Evolutionary conservation across 2,888 invertebrate genomes (phyloP).

Genomic region (Caenorhabditis sp.): DNA sequence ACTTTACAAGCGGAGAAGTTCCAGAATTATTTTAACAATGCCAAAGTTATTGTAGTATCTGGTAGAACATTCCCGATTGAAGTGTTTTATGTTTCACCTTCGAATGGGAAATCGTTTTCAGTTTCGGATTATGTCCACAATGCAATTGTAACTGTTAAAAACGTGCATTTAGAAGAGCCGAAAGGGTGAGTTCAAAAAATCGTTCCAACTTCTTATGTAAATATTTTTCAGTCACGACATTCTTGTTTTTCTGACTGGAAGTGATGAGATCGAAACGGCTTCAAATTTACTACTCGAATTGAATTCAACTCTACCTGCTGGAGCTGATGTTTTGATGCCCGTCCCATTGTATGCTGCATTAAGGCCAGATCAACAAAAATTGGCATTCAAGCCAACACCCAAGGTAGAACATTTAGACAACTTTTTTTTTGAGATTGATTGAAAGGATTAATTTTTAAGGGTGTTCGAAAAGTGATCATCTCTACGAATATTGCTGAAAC

Average conservation of each 20-base stretch:
- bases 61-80: constrained; percentile 83
- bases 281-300: constrained; percentile 78
- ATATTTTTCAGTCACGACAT: constrained; percentile 50
- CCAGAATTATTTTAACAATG: constrained; percentile 85
- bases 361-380: constrained; percentile 40
- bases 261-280: constrained; percentile 84
- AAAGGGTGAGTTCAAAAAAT: constrained; percentile 66
- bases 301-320: constrained; percentile 80
- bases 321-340: constrained; percentile 32
- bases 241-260: constrained; percentile 80
- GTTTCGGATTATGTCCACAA: constrained; percentile 72
- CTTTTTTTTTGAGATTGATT: too few relatives aligned
- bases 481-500: constrained; percentile 98
- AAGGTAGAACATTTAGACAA: too few relatives aligned
- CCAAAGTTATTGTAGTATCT: constrained; percentile 86
- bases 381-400: constrained; percentile 35
- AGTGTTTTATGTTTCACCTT: constrained; percentile 64
- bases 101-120: constrained; percentile 31
- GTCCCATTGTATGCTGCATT: constrained; percentile 58
- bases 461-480: constrained; percentile 81
- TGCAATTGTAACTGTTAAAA: constrained; percentile 73
- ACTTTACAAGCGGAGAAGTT: constrained; percentile 88
- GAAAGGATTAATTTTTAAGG: too few relatives aligned
- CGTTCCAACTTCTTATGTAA: background rate
- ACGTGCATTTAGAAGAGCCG: constrained; percentile 72